Evolutionary conservation across 1,140 invertebrate genomes (phyloP), one percentile per base, ranked within the genome.

Genomic region (Phymastichus coffea): DNA sequence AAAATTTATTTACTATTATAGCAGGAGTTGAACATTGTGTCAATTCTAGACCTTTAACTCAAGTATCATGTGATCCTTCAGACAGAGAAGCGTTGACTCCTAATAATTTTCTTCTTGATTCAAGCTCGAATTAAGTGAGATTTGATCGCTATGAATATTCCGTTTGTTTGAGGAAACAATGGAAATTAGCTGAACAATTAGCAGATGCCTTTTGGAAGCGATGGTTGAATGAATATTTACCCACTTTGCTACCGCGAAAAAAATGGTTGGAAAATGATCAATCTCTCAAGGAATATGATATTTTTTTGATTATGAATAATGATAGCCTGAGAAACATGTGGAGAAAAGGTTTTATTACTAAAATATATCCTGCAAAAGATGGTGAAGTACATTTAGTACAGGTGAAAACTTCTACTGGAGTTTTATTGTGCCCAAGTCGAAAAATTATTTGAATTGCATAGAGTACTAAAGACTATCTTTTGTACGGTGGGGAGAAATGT

Each of bases 31-130:
- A 57, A 48, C 33, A 57, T 12, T 17, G 14, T 2, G n/a, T 37
- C 1, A 56, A 46, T 22, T 57, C 55, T 2, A 30, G 43, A 1
- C 55, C 44, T 7, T 19, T 57, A 8, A 57, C 55, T 20, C 43
- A 48, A 3, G 43, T 71, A 2, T 65, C 64, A 2, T 30, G 33
- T 7, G 63, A 66, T 25, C 47, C 51, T 15, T 23, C 23, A 9
- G 66, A 67, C 37, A 23, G 51, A 17, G 40, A 44, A 19, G 43
- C 46, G 2, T 44, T 70, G 8, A 66, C 69, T 9, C 68, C 72
- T 3, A 70, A 63, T 26, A 69, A 75, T 58, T 70, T 74, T 40
- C 33, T 75, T 0, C 61, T 71, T 22, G 67, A 69, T 7, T 9
- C 28, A 1, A 49, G 51, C 1, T 52, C 38, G 12, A 54, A 47